Evolutionary conservation across 2,113 vertebrate genomes (phyloP).

Genomic region (Promerops cafer): DNA sequence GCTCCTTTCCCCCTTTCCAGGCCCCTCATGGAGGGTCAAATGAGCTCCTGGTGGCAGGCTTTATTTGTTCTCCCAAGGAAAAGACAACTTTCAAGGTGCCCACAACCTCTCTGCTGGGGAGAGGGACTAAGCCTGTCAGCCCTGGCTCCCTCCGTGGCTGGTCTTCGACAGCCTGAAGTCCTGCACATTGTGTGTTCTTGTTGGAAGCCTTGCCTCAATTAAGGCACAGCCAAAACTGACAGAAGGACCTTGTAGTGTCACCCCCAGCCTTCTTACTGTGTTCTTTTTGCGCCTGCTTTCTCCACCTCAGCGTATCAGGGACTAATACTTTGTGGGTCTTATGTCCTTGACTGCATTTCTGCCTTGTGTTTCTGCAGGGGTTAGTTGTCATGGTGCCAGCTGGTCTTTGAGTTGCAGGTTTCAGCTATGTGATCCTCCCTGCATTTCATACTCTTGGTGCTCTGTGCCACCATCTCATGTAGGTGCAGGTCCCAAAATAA

Average conservation of each 20-base stretch:
- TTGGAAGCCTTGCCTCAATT: neutral
- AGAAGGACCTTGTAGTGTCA: neutral
- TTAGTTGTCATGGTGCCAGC: neutral
- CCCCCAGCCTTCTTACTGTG: neutral
- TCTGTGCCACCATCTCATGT: neutral
- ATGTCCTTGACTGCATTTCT: neutral
- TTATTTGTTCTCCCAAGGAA: constrained; percentile 36
- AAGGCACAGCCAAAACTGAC: neutral
- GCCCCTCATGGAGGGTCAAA: constrained; percentile 23
- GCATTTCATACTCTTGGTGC: neutral
- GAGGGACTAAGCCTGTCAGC: constrained; percentile 40
- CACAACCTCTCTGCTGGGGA: constrained; percentile 41
- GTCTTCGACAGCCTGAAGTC: neutral
- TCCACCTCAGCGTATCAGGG: neutral
- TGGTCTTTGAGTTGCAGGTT: neutral
- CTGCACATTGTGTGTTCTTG: neutral
- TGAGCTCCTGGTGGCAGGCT: neutral
- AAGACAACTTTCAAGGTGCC: constrained; percentile 57
- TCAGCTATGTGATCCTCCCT: neutral
- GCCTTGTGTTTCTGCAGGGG: neutral
- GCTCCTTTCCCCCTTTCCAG: neutral
- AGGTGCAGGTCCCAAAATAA: neutral
- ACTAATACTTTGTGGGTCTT: fast-evolving
- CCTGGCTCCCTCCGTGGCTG: neutral
- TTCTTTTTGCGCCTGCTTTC: fast-evolving